Percentiles rank a stretch among this genome's conserved stretches.
phyloP scores from a whole-genome alignment of 1,140 invertebrate genomes.

The Helicoverpa armigera region DNA sequence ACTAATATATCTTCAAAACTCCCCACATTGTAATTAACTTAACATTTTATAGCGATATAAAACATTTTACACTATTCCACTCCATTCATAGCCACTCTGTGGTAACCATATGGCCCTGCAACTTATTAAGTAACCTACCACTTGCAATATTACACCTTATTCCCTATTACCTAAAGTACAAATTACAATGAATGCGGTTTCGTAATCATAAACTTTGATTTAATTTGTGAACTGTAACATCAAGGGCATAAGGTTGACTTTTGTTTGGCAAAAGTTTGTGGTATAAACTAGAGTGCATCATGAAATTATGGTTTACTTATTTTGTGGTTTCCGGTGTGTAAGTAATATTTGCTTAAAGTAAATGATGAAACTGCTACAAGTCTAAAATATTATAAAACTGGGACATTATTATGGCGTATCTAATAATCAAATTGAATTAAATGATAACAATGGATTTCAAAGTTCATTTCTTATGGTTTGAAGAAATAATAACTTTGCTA shows the following conservation, averaged over 20 bases:
- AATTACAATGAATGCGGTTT: neutral
- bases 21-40: constrained; percentile 3
- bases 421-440: no score
- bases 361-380: no score
- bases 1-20: constrained; percentile 12
- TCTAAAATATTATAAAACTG: neutral
- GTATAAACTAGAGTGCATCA: neutral
- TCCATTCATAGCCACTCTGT: constrained; percentile 37
- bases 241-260: neutral
- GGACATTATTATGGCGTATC: neutral
- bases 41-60: constrained; percentile 11
- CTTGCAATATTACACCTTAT: constrained; percentile 23
- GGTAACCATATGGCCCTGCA: constrained; percentile 38
- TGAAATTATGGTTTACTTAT: constrained; percentile 12
- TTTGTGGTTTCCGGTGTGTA: constrained; percentile 21
- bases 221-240: neutral
- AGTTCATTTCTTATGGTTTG: no score
- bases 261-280: constrained; percentile 1
- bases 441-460: no score
- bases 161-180: neutral
- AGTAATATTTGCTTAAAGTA: neutral
- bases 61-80: constrained; percentile 28
- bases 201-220: neutral
- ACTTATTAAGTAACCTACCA: neutral
- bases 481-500: no score